These are phyloP conservation scores for Rallus limicola DNA, from an alignment of 2,113 vertebrate genomes.

Conservation along the genomic window DNA sequence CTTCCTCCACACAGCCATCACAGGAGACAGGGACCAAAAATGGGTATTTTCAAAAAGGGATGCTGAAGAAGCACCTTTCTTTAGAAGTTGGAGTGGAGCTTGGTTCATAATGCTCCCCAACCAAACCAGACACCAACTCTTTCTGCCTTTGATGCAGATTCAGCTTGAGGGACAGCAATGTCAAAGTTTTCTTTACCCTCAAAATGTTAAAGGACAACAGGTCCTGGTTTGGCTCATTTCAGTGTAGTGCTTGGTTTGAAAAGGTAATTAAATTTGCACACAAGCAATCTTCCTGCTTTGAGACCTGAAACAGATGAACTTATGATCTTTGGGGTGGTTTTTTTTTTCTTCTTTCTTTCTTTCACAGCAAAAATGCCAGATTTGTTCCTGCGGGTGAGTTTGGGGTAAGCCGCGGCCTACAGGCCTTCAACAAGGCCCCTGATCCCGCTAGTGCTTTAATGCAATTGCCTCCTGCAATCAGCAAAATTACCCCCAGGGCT, in stretches of 20 bases:
- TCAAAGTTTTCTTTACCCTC: not conserved
- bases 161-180: not conserved
- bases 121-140: not conserved
- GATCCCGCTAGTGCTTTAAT: not conserved
- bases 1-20: not conserved
- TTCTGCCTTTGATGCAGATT: not conserved
- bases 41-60: not conserved
- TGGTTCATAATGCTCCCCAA: not conserved
- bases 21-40: not conserved
- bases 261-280: slow-evolving; percentile 37
- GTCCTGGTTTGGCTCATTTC: not conserved
- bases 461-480: slow-evolving; percentile 41
- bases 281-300: not conserved
- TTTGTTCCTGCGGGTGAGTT: slow-evolving; percentile 30
- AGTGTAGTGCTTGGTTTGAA: not conserved
- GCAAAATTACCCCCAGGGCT: not conserved
- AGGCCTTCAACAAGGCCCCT: not conserved
- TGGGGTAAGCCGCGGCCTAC: not conserved
- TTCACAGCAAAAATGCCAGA: not conserved
- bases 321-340: not conserved
- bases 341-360: not conserved
- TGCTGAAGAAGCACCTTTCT: not conserved
- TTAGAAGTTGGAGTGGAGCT: not conserved
- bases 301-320: slow-evolving; percentile 49
- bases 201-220: not conserved